These are phyloP conservation scores for Trematomus loennbergii DNA, from an alignment of 2,113 vertebrate species.

Conservation along the genomic window DNA sequence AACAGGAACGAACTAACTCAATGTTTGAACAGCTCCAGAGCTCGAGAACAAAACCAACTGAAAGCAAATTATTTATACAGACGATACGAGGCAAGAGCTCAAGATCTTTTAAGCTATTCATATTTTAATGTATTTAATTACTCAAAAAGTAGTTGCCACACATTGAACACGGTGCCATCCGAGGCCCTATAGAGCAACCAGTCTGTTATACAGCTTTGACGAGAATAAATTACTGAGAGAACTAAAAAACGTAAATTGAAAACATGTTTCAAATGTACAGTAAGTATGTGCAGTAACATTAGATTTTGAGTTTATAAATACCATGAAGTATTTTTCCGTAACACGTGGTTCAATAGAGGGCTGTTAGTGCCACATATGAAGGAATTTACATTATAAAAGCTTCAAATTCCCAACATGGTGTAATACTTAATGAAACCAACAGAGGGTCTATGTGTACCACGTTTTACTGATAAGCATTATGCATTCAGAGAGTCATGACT, in stretches of 20 bases:
- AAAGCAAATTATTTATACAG: not conserved
- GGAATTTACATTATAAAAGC: not conserved
- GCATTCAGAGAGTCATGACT: constrained; percentile 3
- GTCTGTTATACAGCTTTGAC: not conserved
- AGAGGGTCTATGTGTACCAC: constrained; percentile 61
- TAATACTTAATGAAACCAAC: constrained; percentile 53
- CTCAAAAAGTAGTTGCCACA: not conserved
- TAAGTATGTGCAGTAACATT: not conserved
- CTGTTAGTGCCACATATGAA: not conserved
- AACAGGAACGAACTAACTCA: not conserved
- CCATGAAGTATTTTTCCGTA: not conserved
- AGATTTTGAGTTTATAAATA: not conserved
- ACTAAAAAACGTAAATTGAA: not conserved
- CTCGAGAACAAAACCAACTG: not conserved
- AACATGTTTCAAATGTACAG: not conserved
- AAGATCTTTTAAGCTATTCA: not conserved
- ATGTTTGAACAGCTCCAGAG: too few species aligned
- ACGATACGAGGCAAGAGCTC: not conserved
- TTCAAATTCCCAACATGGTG: constrained; percentile 11
- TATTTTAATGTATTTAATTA: not conserved
- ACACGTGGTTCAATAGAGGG: not conserved
- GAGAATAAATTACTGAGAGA: not conserved
- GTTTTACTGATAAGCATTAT: not conserved
- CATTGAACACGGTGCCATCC: not conserved
- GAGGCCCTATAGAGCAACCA: not conserved